Percentiles rank a stretch among this genome's conserved stretches.
Evolutionary conservation across 2,797 vertebrate species (phyloP).

Genomic region (Acanthiza pusilla): DNA sequence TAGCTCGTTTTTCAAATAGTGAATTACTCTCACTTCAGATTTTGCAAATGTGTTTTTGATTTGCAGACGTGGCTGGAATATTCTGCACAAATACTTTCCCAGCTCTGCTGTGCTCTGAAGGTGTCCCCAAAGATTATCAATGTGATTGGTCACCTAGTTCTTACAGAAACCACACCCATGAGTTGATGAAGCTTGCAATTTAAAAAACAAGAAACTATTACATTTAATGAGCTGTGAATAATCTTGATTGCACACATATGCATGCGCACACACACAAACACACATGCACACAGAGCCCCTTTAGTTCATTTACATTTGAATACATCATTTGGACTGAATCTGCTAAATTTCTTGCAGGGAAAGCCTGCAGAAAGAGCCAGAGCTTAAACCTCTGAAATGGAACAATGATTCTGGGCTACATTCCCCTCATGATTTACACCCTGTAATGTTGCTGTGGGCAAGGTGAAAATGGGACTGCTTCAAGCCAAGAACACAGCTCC

Average conservation of each 20-base stretch:
- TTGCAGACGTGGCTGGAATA: background rate
- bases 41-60: constrained; percentile 43
- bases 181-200: background rate
- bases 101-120: background rate
- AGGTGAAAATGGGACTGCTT: background rate
- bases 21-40: constrained; percentile 16
- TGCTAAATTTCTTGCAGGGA: background rate
- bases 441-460: background rate
- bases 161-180: background rate
- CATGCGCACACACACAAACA: too few species aligned
- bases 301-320: background rate
- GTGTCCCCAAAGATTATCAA: background rate
- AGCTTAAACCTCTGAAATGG: background rate
- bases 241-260: background rate
- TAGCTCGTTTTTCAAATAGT: background rate
- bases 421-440: background rate
- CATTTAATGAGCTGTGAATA: background rate
- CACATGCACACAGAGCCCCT: background rate
- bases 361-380: background rate
- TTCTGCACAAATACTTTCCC: background rate
- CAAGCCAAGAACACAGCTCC: background rate
- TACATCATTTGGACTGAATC: background rate
- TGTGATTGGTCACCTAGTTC: background rate
- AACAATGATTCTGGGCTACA: background rate
- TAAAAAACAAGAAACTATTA: background rate